Evolutionary conservation across 1,140 invertebrate genomes (phyloP), one percentile per base, ranked within the genome.

Genomic region (Hycleus phaleratus): DNA sequence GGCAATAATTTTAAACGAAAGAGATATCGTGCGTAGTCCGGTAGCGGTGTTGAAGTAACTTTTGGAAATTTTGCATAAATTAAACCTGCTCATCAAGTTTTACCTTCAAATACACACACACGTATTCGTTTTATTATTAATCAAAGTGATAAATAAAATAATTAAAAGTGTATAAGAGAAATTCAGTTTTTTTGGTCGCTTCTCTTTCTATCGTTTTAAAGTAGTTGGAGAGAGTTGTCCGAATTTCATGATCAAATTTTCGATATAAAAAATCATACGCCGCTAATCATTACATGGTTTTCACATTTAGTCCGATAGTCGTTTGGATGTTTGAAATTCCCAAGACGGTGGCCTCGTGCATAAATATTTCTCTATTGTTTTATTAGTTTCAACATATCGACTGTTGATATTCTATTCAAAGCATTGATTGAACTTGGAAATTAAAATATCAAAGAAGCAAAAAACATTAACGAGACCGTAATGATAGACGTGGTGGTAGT

Each of bases 281-380:
- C 45, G 53, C 48, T 56, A 56, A 56, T 56, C 54, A 49, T 56
- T 47, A 56, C 54, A 56, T 42, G 54, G 46, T 56, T 56, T 56
- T 56, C 46, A 49, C 54, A 56, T 56, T 56, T 56, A 56, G 7
- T 49, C 46, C 38, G 38, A 56, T 56, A 46, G 46, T 46, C 47
- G 48, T 56, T 48, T 12, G 39, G 48, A 56, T 56, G 44, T 46
- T 49, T 56, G 9, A 56, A 47, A 56, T 56, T 56, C 54, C 42
- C 43, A 4, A 44, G 38, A 48, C 49, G 32, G n/a, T 42, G 11
- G 11, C 7, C 51, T 53, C 39, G 25, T 38, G 51, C 51, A 53
- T 53, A 53, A 53, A 53, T 53, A 44, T 53, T 45, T 26, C 40
- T 45, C 38, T 45, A 53, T 46, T 53, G 51, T 53, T 53, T 53